phyloP scores from a whole-genome alignment of 2,888 invertebrate genomes.

The Drosophila parthenogenetica region DNA sequence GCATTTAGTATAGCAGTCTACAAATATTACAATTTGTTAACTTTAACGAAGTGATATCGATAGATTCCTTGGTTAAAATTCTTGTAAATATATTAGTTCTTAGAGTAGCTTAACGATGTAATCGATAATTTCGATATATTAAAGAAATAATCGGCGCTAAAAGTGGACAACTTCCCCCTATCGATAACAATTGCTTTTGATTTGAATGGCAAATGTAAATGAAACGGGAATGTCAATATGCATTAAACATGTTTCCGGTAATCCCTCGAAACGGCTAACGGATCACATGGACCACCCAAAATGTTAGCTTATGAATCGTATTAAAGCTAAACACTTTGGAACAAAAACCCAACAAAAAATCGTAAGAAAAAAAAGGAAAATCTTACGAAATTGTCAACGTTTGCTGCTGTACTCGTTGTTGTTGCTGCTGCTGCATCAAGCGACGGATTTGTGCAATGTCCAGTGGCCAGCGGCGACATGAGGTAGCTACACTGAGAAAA shows the following conservation, averaged over 20 bases:
- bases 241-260: neutral
- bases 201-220: too few relatives aligned
- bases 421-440: slow-evolving; percentile 18
- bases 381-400: slow-evolving; percentile 66
- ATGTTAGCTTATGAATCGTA: slow-evolving; percentile 3
- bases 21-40: too few relatives aligned
- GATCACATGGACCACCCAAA: slow-evolving; percentile 40
- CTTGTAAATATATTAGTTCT: too few relatives aligned
- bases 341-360: slow-evolving; percentile 10
- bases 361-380: slow-evolving; percentile 16
- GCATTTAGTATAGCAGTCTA: neutral
- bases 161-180: too few relatives aligned
- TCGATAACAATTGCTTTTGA: too few relatives aligned
- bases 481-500: slow-evolving; percentile 26
- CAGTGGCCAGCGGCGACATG: slow-evolving; percentile 70
- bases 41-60: too few relatives aligned
- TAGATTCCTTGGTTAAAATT: too few relatives aligned
- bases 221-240: too few relatives aligned
- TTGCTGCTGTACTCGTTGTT: slow-evolving; percentile 40
- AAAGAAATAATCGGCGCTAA: too few relatives aligned
- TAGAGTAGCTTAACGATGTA: too few relatives aligned
- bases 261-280: neutral
- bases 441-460: slow-evolving; percentile 69
- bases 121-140: too few relatives aligned
- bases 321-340: slow-evolving; percentile 13